These are phyloP conservation scores for Hololepta plana DNA, from an alignment of 2,888 invertebrate species.

Conservation along the genomic window DNA sequence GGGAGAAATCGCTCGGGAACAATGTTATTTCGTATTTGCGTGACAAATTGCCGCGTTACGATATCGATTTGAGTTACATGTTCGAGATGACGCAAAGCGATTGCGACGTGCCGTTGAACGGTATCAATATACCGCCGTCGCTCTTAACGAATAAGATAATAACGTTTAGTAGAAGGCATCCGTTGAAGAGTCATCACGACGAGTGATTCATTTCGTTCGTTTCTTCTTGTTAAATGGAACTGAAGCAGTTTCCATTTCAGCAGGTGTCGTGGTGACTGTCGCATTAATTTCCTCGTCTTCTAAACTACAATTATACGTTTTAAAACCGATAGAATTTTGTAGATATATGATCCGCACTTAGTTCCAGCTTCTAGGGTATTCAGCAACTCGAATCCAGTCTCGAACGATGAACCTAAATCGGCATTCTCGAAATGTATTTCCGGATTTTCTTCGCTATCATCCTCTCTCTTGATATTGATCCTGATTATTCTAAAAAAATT, in stretches of 20 bases:
- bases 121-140: too few species aligned
- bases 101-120: too few species aligned
- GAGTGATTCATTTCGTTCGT: slow-evolving; percentile 14
- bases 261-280: slow-evolving; percentile 10
- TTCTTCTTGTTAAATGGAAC: slow-evolving; percentile 16
- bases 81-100: slow-evolving; percentile 67
- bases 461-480: slow-evolving; percentile 18
- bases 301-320: slow-evolving; percentile 14
- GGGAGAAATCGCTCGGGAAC: slow-evolving; percentile 35
- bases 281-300: slow-evolving; percentile 14
- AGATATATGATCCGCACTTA: slow-evolving; percentile 11
- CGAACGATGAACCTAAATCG: slow-evolving; percentile 16
- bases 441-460: slow-evolving; percentile 17
- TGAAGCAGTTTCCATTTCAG: slow-evolving; percentile 11
- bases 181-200: too few species aligned
- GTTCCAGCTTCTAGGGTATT: slow-evolving; percentile 21
- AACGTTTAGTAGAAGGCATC: too few species aligned
- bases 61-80: slow-evolving; percentile 71
- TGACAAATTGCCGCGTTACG: slow-evolving; percentile 61
- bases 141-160: too few species aligned
- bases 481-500: slow-evolving; percentile 14
- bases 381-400: slow-evolving; percentile 21
- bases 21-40: slow-evolving; percentile 60
- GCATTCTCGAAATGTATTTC: slow-evolving; percentile 21
- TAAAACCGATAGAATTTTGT: slow-evolving; percentile 7